phyloP scores from a whole-genome alignment of 2,113 vertebrate genomes.

The Rhizomys pruinosus region DNA sequence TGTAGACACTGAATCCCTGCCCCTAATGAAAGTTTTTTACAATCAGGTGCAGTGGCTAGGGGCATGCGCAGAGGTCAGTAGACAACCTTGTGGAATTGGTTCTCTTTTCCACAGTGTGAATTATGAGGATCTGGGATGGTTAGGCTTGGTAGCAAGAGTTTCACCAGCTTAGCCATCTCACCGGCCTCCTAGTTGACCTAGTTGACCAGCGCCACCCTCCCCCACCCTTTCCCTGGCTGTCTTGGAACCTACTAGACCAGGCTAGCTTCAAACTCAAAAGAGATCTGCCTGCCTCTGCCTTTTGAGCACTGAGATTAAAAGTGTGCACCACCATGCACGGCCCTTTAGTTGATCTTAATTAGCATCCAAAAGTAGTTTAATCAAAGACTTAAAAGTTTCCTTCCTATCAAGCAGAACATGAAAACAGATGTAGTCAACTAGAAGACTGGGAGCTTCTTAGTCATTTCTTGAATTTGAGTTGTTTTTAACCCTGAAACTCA shows the following conservation, averaged over 20 bases:
- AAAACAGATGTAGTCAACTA: not conserved
- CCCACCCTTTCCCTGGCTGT: too few species aligned
- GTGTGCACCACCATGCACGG: too few species aligned
- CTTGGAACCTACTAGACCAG: too few species aligned
- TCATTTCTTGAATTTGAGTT: not conserved
- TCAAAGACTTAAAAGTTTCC: not conserved
- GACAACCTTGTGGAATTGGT: not conserved
- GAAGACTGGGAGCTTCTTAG: not conserved
- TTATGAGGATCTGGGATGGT: not conserved
- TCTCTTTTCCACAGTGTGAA: not conserved
- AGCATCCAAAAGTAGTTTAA: conserved; percentile 34
- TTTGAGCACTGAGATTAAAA: too few species aligned
- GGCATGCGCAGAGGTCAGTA: not conserved
- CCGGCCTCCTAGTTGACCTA: not conserved
- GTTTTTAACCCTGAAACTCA: not conserved
- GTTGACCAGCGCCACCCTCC: too few species aligned
- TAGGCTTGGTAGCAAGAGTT: not conserved
- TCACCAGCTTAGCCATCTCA: not conserved
- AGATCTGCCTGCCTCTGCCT: too few species aligned
- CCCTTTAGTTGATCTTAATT: too few species aligned
- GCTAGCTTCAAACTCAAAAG: too few species aligned
- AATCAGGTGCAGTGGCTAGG: too few species aligned
- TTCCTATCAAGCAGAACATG: not conserved
- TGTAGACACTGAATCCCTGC: not conserved
- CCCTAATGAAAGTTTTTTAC: too few species aligned